Evolutionary conservation across 2,113 vertebrate species (phyloP), one percentile per base, ranked within the genome.

Genomic region (Talpa occidentalis): DNA sequence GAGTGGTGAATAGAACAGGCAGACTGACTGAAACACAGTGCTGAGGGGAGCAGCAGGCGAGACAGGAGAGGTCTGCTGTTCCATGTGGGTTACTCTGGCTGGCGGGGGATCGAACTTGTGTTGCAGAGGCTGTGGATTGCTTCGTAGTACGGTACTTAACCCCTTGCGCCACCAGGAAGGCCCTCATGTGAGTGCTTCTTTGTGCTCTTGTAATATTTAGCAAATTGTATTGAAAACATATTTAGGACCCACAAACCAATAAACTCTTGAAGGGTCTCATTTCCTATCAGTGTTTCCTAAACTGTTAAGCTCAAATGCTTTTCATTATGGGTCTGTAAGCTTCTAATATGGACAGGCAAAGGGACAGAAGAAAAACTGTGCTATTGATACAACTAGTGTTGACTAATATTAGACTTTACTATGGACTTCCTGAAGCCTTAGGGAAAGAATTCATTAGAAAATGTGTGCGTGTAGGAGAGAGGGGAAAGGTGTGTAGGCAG

Each of bases 281-380:
- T 81, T 93, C 62, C 66, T 86, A 5, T 76, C 81, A 85, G 88
- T 81, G 30, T 88, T 78, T 88, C 26, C 40, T 91, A 78, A 83
- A 37, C 62, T 64, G 9, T 44, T 83, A 42, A 79, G 84, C 24
- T 90, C 10, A 40, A 6, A 17, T 70, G 28, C 77, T 79, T 79
- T 90, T 88, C 49, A 52, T 84, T 81, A 28, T 32, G 26, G 28
- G 2, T 84, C 12, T 76, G 3, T 78, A 85, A 80, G 56, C 4
- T 19, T 93, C 26, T 79, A 67, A 59, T 70, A 19, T 24, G 26
- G 6, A 44, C 67, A 47, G 40, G 24, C 54, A 73, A 47, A 73
- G 24, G 56, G 40, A 52, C 21, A 52, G 49, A 94, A 70, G 30
- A 30, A 90, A 79, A 82, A 67, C 4, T 84, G 59, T 92, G 37